Evolutionary conservation across 2,888 invertebrate genomes (phyloP), one percentile per base, ranked within the genome.

Genomic region (Rambutsinella grinnellia): DNA sequence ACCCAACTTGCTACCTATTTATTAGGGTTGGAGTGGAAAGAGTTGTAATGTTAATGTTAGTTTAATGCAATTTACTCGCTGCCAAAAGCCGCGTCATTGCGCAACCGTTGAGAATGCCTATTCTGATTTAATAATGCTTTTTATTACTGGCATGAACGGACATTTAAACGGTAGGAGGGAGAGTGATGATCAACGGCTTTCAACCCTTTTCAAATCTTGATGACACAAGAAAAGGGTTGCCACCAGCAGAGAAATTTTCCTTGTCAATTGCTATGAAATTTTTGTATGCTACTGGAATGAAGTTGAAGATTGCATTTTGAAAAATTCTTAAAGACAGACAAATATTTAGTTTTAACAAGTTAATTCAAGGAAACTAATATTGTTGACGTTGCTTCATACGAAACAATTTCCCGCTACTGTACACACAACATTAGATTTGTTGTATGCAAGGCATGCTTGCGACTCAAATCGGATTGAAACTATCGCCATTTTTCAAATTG

Each of bases 31-130:
- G n/a, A n/a, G n/a, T n/a, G n/a, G n/a, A n/a, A n/a, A n/a, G n/a
- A n/a, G n/a, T n/a, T n/a, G n/a, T n/a, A n/a, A n/a, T n/a, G n/a
- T n/a, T n/a, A n/a, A n/a, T n/a, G n/a, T n/a, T n/a, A n/a, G n/a
- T n/a, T n/a, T n/a, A n/a, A n/a, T n/a, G n/a, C n/a, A n/a, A n/a
- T n/a, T n/a, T n/a, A n/a, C n/a, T n/a, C n/a, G 36, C 36, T 36
- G 36, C 36, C 36, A 13, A 17, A 6, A 56, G 66, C 66, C 56
- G 54, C 17, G 58, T 70, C 62, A 70, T 70, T 46, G 28, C n/a
- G 44, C 44, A 61, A n/a, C 60, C 57, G 57, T 57, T 57, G 27
- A 49, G n/a, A 17, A 49, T 49, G 5, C 19, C n/a, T 8, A 49
- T 17, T 15, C n/a, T 49, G 6, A 17, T 49, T 49, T 49, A 49